Base-by-base conservation (phyloP, 2,888 invertebrate species). In the Polyploca ridens region DNA sequence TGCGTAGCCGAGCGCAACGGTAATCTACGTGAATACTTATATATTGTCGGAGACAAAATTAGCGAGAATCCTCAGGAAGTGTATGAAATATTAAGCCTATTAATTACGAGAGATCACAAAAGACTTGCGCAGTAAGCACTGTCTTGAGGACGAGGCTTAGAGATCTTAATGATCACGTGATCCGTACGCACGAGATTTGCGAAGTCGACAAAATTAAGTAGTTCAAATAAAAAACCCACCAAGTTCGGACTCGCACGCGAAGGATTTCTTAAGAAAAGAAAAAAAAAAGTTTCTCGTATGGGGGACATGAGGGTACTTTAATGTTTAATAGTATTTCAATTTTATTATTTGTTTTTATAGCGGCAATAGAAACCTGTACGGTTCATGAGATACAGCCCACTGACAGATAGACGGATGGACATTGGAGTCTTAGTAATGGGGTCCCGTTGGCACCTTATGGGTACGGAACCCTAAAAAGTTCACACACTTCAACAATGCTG, bases 21-120 rank as follows among this genome's bases (percentile, higher is more conserved):
- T 87, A 85, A 87, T 86, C 84, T 81, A 76, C 75, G 71, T 71
- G 81, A 77, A 81, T 77, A 81, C 78, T 76, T 76, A 74, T 75
- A 73, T 76, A 82, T 82, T 79, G 77, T 74, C 68, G 69, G 65
- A 68, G 64, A 72, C 41, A 82, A 90, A 90, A 90, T 90, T 89
- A 86, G 83, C 81, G 85, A 83, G 84, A 87, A 85, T 87, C 86
- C 85, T 81, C 78, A 80, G 78, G 74, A 76, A 87, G 85, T 89
- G 81, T 87, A 88, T 89, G 88, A 90, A 86, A 89, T 87, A 89
- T 90, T 88, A 89, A 87, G 86, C 86, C 85, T 87, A 89, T 90
- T 90, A 88, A 90, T 90, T 89, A 90, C 70, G 75, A 63, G 76
- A 84, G 85, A 87, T 88, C 86, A 90, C 87, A 89, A 89, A 88